Percentiles rank a stretch among this genome's conserved stretches.
phyloP scores from a whole-genome alignment of 1,140 invertebrate genomes.

The Zaprionus inermis region DNA sequence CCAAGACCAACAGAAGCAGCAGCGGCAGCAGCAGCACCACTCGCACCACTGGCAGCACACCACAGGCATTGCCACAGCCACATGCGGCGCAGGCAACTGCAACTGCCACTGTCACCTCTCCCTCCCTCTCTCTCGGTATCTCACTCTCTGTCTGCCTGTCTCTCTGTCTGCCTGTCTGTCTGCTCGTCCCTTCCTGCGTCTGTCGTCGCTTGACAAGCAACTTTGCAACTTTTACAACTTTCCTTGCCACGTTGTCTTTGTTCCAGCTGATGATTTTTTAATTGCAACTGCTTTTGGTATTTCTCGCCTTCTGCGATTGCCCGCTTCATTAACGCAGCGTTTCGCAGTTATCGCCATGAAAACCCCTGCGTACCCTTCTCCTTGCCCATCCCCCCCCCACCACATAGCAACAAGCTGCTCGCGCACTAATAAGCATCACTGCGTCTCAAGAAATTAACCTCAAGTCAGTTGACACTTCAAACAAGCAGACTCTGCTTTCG shows the following conservation, averaged over 20 bases:
- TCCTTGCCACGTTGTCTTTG: conserved; percentile 29
- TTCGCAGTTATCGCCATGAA: conserved; percentile 26
- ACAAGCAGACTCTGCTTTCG: not conserved
- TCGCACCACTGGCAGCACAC: conserved; percentile 1
- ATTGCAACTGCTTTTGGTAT: conserved; percentile 60
- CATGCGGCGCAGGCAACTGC: not conserved
- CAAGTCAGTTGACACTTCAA: conserved; percentile 7
- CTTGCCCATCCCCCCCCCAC: conserved; percentile 1
- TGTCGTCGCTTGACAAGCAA: conserved; percentile 27
- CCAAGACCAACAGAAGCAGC: conserved; percentile 24
- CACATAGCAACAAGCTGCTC: conserved; percentile 44
- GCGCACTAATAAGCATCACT: conserved; percentile 19
- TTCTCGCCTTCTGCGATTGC: conserved; percentile 38
- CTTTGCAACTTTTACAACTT: conserved; percentile 63
- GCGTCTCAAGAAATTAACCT: not conserved
- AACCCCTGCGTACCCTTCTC: too few relatives aligned
- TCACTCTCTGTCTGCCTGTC: conserved; percentile 27
- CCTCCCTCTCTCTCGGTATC: not conserved
- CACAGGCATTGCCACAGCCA: conserved; percentile 10
- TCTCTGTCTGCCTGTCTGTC: conserved; percentile 38
- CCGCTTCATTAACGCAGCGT: conserved; percentile 61
- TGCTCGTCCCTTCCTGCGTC: conserved; percentile 21
- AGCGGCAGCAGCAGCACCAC: conserved; percentile 5
- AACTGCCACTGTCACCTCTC: not conserved
- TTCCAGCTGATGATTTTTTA: conserved; percentile 78